phyloP scores from a whole-genome alignment of 1,140 invertebrate genomes.

The Bombus haemorrhoidalis region DNA sequence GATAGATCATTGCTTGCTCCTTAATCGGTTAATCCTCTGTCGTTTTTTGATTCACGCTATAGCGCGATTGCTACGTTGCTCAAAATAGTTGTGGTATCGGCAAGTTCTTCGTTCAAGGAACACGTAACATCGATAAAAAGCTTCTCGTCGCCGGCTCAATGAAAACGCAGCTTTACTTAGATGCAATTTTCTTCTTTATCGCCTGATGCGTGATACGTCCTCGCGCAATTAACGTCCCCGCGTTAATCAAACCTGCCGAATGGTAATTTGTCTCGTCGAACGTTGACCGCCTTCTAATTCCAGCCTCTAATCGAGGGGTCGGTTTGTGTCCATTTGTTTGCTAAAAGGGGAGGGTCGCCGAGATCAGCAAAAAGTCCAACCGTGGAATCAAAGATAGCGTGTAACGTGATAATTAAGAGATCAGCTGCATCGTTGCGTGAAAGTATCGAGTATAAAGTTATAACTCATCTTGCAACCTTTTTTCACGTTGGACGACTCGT shows the following conservation, averaged over 20 bases:
- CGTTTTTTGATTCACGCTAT: no score
- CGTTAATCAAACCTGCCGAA: conserved; percentile 5
- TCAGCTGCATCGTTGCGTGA: neutral
- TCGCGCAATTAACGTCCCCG: conserved; percentile 45
- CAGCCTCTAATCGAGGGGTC: neutral
- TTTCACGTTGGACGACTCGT: neutral
- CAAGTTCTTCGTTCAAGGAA: neutral
- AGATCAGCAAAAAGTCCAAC: neutral
- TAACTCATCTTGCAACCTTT: neutral
- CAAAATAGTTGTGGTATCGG: no score
- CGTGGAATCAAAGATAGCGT: neutral
- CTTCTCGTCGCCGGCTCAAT: neutral
- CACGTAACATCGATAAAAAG: neutral
- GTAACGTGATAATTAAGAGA: conserved; percentile 2
- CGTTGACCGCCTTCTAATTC: neutral
- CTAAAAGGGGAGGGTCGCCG: no score
- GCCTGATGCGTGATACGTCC: conserved; percentile 45
- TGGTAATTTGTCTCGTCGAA: neutral
- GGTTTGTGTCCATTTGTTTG: neutral
- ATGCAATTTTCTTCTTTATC: conserved; percentile 55
- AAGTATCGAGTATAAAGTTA: neutral
- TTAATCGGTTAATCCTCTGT: no score
- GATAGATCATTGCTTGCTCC: no score
- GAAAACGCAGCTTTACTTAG: neutral
- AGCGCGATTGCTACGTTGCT: no score